Evolutionary conservation across 1,140 invertebrate species (phyloP).

Genomic region (Ephestia elutella): DNA sequence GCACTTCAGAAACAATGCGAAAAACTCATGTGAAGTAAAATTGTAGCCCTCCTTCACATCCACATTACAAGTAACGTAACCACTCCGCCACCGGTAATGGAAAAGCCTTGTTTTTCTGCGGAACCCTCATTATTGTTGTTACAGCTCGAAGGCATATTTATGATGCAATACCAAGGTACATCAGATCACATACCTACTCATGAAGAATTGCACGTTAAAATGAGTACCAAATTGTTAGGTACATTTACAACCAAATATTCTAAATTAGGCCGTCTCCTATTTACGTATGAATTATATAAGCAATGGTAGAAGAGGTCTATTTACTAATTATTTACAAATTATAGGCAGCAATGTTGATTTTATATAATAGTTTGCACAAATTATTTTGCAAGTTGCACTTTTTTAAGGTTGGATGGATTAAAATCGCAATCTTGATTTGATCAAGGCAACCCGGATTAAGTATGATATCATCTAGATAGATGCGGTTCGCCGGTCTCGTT

Average conservation of each 20-base stretch:
- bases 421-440: conserved; percentile 4
- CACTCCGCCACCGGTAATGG: conserved; percentile 18
- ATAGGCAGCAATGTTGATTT: too few species aligned
- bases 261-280: too few species aligned
- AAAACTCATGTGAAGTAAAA: conserved; percentile 4
- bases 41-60: conserved; percentile 20
- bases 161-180: too few species aligned
- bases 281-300: too few species aligned
- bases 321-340: too few species aligned
- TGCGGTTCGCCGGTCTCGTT: conserved; percentile 21
- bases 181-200: too few species aligned
- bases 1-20: conserved; percentile 5
- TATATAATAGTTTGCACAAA: too few species aligned
- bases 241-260: too few species aligned
- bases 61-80: conserved; percentile 5
- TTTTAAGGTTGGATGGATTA: neutral
- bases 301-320: too few species aligned
- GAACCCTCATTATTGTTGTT: neutral
- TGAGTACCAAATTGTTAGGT: too few species aligned
- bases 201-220: too few species aligned
- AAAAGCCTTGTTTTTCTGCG: conserved; percentile 21
- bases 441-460: conserved; percentile 20
- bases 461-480: conserved; percentile 36
- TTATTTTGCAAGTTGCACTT: neutral
- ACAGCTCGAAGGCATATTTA: neutral